Evolutionary conservation across 2,113 vertebrate species (phyloP), one percentile per base, ranked within the genome.

Genomic region (Phainopepla nitens): DNA sequence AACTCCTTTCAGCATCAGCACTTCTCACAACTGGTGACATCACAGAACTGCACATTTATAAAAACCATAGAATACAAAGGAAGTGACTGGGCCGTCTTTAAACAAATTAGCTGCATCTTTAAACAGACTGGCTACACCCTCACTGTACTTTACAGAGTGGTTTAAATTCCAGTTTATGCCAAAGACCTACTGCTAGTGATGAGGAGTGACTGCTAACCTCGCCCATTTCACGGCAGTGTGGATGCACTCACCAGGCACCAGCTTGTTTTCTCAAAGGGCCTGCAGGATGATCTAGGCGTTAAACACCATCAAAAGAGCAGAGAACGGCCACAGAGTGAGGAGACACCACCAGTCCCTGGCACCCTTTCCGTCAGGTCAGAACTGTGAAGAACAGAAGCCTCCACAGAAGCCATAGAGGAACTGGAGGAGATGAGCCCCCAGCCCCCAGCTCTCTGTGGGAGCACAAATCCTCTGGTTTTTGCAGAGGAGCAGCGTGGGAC

Each of bases 401-500:
- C 6, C 35, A n/a, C 11, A 56, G 70, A 80, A 77, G 21, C n/a
- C 57, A 54, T 20, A 53, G 64, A n/a, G 21, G 13, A 10, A 5
- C 11, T 44, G 49, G 60, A 72, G 22, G 49, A 65, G 28, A 24
- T 0, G 69, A 33, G 19, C 7, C 21, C 64, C 18, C 29, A 60
- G 36, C 19, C 27, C 41, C 22, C 41, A 75, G 31, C 21, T 53
- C 12, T 53, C n/a, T 18, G 7, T 1, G 10, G 13, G 23, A 15
- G 22, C 27, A 20, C 9, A 18, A 57, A 8, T 72, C 42, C 44
- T 72, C 29, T 33, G 31, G 0, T 4, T 60, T 60, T 53, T 29
- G 61, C 24, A 1, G 0, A 71, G 57, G 10, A 72, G 12, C 14
- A 53, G 41, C 0, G 2, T 33, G 23, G 27, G 7, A 62, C 3